phyloP scores from a whole-genome alignment of 1,140 invertebrate genomes.

The Trissolcus basalis region DNA sequence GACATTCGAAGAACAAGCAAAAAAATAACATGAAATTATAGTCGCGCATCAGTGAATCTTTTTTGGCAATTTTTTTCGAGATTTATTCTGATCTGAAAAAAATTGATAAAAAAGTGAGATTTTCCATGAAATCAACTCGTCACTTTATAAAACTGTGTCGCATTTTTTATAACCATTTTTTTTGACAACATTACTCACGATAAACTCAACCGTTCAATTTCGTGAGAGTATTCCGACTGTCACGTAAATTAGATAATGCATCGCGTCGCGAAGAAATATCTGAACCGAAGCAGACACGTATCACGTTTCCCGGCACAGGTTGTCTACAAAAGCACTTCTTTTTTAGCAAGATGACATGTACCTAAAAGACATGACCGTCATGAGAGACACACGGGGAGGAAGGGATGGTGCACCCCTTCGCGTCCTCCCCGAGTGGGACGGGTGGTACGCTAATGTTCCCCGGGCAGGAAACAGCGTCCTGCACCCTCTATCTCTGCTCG shows the following conservation, averaged over 20 bases:
- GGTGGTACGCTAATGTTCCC: constrained; percentile 60
- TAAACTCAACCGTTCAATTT: no score
- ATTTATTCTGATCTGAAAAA: no score
- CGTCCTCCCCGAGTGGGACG: constrained; percentile 29
- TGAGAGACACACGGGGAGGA: constrained; percentile 34
- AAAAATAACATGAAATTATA: no score
- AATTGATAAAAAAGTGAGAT: no score
- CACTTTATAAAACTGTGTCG: no score
- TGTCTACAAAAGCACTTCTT: neutral
- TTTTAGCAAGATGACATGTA: constrained; percentile 38
- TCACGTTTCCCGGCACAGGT: constrained; percentile 26
- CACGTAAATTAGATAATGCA: constrained; percentile 48
- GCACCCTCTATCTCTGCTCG: constrained; percentile 73
- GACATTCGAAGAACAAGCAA: no score
- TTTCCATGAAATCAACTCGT: no score
- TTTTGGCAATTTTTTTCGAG: no score
- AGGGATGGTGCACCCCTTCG: constrained; percentile 1
- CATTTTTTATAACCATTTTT: no score
- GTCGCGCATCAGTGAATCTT: no score
- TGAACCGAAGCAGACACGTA: constrained; percentile 22
- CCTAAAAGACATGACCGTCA: constrained; percentile 37
- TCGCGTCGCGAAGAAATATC: constrained; percentile 16
- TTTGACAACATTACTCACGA: no score
- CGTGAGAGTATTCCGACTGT: neutral
- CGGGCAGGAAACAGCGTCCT: constrained; percentile 75